Evolutionary conservation across 2,113 vertebrate genomes (phyloP), one percentile per base, ranked within the genome.

Genomic region (Tichodroma muraria): DNA sequence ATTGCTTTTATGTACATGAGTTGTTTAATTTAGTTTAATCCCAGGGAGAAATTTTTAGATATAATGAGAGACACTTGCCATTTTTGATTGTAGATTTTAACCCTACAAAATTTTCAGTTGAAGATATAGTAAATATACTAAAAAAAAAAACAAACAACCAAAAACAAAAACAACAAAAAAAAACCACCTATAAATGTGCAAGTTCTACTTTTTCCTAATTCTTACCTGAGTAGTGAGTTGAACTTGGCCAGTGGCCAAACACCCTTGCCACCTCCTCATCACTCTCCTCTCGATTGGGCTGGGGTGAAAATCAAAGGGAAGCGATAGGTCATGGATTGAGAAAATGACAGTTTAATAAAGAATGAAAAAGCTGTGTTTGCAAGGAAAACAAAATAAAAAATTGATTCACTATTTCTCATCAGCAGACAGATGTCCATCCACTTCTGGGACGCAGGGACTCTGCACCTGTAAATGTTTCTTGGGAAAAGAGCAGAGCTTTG

Each of bases 181-280:
- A n/a, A n/a, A n/a, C n/a, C n/a, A n/a, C n/a, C n/a, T n/a, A n/a
- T n/a, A n/a, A n/a, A n/a, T n/a, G n/a, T n/a, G n/a, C n/a, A 50
- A 54, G 2, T 59, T 30, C 28, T 50, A 37, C 10, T 59, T 71
- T 79, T 79, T 79, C 21, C 27, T n/a, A 9, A 40, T 87, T 89
- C 45, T 47, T 31, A 47, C 45, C 28, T 54, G 25, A 77, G 9
- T 37, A n/a, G 33, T 15, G 18, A 59, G 18, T 64, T 76, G 49
- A 76, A 35, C 5, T 31, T 37, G 28, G 38, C 37, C 42, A 66
- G 79, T 37, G 28, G 38, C 37, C 42, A 66, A 82, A 44, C 18
- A 38, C 5, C 4, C 4, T 25, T 2, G 0, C 17, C 6, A 13
- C 6, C 13, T 40, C 49, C 52, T 56, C 17, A 15, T 86, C 23